Evolutionary conservation across 2,888 invertebrate species (phyloP).

Genomic region (Dyspetes luteomarginatus): DNA sequence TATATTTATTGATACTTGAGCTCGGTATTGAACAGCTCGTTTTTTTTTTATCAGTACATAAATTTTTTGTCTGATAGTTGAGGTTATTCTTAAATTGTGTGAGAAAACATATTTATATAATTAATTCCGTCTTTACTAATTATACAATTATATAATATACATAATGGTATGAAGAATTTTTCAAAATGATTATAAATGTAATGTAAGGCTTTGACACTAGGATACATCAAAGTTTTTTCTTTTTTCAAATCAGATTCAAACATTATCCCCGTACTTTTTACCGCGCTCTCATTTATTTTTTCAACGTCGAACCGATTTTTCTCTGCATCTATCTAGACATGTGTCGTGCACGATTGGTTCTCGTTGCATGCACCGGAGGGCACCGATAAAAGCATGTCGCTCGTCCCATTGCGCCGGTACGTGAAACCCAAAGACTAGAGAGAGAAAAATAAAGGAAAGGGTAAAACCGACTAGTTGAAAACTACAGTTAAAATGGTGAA

Average conservation of each 20-base stretch:
- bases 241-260: not conserved
- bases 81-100: too few relatives aligned
- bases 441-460: not conserved
- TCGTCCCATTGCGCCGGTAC: conserved; percentile 14
- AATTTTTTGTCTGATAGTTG: too few relatives aligned
- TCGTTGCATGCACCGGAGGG: not conserved
- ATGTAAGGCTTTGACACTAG: too few relatives aligned
- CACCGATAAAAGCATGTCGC: conserved; percentile 25
- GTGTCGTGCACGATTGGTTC: conserved; percentile 18
- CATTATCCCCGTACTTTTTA: not conserved
- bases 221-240: too few relatives aligned
- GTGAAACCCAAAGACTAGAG: conserved; percentile 22
- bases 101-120: too few relatives aligned
- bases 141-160: too few relatives aligned
- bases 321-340: conserved; percentile 11
- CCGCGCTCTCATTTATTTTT: not conserved
- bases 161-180: too few relatives aligned
- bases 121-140: too few relatives aligned
- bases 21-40: too few relatives aligned
- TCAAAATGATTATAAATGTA: too few relatives aligned
- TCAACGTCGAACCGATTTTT: conserved; percentile 30
- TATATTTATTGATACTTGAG: too few relatives aligned
- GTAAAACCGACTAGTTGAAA: conserved; percentile 47
- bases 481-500: conserved; percentile 47
- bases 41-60: too few relatives aligned